Evolutionary conservation across 2,113 vertebrate genomes (phyloP), one percentile per base, ranked within the genome.

Genomic region (Limanda limanda): DNA sequence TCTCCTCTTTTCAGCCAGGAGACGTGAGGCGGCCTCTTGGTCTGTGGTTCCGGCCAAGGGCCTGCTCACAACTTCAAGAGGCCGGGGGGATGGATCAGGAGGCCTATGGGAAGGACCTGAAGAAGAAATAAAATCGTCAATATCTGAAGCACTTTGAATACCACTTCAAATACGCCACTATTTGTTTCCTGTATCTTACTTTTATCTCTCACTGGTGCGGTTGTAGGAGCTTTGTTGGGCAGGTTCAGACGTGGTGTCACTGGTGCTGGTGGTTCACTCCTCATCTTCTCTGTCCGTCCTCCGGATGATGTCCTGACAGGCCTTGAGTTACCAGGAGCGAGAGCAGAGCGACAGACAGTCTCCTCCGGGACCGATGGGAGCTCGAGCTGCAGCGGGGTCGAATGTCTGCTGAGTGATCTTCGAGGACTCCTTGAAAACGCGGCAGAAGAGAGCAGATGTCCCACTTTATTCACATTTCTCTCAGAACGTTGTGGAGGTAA

Each of bases 1-100:
- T 72, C 95, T 94, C 58, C 98, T 95, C 90, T 95, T 98, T 82
- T 98, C 97, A 10, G 96, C 83, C 57, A 99, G 92, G 63, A 97
- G 88, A 81, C 96, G 95, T 0, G 95, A 95, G 17, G 97, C 97
- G 89, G 97, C 96, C 68, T 96, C 96, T 2, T 95, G 95, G 85
- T 98, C 93, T 2, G 93, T 97, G 2, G 96, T 97, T 23, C 98
- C 96, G 9, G 95, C 95, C 9, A 93, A 93, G 27, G 92, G 84
- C 90, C 94, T 96, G 5, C 78, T 54, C 4, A 2, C 25, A 42
- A 74, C 25, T 56, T 85, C 20, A 68, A 93, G 37, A 79, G 67
- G 83, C 45, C 55, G 82, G 21, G 78, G 57, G 65, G 61, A 70
- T 73, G 79, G 17, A 63, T 2, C 21, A 54, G 48, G 62, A 62